Evolutionary conservation across 2,888 invertebrate genomes (phyloP).

Genomic region (Drosophila acutilabella): DNA sequence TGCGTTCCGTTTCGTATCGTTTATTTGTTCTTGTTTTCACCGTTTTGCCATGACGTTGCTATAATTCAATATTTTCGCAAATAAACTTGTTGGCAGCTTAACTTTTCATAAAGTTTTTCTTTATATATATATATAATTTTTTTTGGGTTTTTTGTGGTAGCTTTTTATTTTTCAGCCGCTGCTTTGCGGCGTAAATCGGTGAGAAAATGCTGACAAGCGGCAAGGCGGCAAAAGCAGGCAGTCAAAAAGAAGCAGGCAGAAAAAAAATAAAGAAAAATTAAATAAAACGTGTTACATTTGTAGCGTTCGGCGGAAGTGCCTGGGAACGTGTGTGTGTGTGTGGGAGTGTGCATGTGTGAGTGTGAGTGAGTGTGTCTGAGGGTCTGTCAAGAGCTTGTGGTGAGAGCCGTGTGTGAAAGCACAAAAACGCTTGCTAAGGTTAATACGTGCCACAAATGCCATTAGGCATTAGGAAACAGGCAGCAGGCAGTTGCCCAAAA

Average conservation of each 20-base stretch:
- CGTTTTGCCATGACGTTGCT: conserved; percentile 64
- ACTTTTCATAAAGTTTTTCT: conserved; percentile 68
- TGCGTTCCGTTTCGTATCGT: conserved; percentile 13
- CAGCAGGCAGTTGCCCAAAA: neutral
- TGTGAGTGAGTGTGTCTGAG: conserved; percentile 12
- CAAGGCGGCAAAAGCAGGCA: conserved; percentile 28
- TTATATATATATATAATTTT: conserved; percentile 6
- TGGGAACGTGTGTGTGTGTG: conserved; percentile 10
- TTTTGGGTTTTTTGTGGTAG: conserved; percentile 22
- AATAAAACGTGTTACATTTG: conserved; percentile 80
- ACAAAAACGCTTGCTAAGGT: conserved; percentile 63
- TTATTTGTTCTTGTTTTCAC: conserved; percentile 27
- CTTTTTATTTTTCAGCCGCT: conserved; percentile 63
- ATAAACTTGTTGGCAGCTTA: conserved; percentile 81
- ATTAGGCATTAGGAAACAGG: conserved; percentile 56
- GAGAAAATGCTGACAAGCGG: conserved; percentile 76
- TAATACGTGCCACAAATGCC: conserved; percentile 74
- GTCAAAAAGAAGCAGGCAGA: conserved; percentile 10
- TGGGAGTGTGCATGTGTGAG: conserved; percentile 4
- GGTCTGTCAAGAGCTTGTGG: conserved; percentile 26
- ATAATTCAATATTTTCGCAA: conserved; percentile 79
- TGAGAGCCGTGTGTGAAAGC: conserved; percentile 50
- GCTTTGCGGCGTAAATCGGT: conserved; percentile 67
- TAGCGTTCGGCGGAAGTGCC: conserved; percentile 60
- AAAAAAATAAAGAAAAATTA: conserved; percentile 62